A percentile compares a stretch with the other conserved stretches of the same genome.
phyloP scores from a whole-genome alignment of 2,888 invertebrate genomes.

The Marronus borbonicus region DNA sequence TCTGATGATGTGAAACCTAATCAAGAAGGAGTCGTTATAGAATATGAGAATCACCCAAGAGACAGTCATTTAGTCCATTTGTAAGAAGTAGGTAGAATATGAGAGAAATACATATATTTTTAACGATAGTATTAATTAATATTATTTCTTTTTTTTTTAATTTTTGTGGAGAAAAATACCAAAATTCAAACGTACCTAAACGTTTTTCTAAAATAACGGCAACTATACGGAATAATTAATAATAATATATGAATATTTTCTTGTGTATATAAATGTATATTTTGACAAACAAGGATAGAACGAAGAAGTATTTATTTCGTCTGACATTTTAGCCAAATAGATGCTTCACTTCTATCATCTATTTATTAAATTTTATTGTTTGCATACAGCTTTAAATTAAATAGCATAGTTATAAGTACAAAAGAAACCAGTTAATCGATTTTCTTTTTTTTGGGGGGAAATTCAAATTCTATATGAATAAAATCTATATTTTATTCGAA shows the following conservation, averaged over 20 bases:
- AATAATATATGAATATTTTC: constrained; percentile 7
- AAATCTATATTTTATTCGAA: too few species aligned
- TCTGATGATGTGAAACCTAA: constrained; percentile 76
- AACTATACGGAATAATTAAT: too few species aligned
- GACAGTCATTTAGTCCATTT: constrained; percentile 37
- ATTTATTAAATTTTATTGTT: constrained; percentile 36
- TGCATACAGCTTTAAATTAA: constrained; percentile 48
- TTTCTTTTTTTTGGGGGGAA: constrained; percentile 15
- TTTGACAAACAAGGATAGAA: too few species aligned
- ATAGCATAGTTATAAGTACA: constrained; percentile 43
- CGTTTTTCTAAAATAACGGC: too few species aligned
- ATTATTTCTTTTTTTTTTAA: not conserved
- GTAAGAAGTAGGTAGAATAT: constrained; percentile 17
- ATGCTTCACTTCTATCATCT: constrained; percentile 5
- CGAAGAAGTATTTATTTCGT: not conserved
- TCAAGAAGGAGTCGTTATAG: constrained; percentile 75
- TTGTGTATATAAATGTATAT: constrained; percentile 13
- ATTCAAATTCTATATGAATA: not conserved
- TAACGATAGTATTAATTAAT: constrained; percentile 33
- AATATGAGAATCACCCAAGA: constrained; percentile 69
- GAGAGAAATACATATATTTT: not conserved
- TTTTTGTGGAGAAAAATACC: constrained; percentile 7
- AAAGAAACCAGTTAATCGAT: constrained; percentile 33
- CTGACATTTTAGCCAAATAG: not conserved
- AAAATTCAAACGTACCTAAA: constrained; percentile 27